Base-by-base conservation (phyloP, 2,888 invertebrate species). In the Tineola bisselliella region DNA sequence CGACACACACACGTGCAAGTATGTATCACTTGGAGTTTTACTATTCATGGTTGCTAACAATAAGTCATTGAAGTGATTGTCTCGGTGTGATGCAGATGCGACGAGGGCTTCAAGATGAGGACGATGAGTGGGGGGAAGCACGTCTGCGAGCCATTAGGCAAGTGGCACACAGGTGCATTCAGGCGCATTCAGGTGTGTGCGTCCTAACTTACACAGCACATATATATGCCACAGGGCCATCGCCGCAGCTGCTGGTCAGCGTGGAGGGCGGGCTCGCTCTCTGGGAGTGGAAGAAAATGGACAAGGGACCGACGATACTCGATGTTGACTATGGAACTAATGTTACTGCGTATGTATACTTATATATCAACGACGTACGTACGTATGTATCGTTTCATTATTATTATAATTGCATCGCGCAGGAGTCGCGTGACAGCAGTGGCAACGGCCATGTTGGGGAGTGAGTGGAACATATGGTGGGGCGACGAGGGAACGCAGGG, bases 171-270 rank as follows among this genome's bases (percentile, higher is more conserved):
- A 6, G 4, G 6, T 6, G 25, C 25, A 25, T 6, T 25, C 4
- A 25, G 4, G 25, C 25, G 6, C 25, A n/a, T n/a, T n/a, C n/a
- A n/a, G n/a, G n/a, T n/a, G 25, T 6, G 6, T 6, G 25, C 25
- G 25, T 6, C 2, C 25, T 4, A 2, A 25, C 25, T 25, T 2
- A 25, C 11, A 56, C 25, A n/a, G 25, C 25, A 6, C 25, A 25
- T 6, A 2, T 25, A 6, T 25, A 25, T n/a, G n/a, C n/a, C n/a
- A 25, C 65, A 77, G 90, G 90, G 0, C 83, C 84, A 13, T 81
- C 88, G 52, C 91, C 92, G 8, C 88, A 88, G 69, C 83, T 93
- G 67, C 83, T 93, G 67, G 88, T 92, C 33, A 92, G 91, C 0
- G 89, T 88, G 64, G 89, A 90, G 69, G 90, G 83, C 69, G 90